phyloP scores from a whole-genome alignment of 1,140 invertebrate genomes.

The Drepana arcuata region DNA sequence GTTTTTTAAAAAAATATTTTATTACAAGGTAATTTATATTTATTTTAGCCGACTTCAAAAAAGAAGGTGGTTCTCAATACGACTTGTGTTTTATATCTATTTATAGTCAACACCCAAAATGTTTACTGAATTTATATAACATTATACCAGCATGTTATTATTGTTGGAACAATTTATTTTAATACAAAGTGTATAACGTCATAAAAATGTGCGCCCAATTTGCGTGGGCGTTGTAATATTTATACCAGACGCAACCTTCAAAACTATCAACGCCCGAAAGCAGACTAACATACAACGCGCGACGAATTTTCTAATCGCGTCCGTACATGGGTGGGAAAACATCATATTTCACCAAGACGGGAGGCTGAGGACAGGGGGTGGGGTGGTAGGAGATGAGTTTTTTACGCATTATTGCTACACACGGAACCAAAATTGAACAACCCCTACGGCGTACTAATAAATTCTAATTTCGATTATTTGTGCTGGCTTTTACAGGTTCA shows the following conservation, averaged over 20 bases:
- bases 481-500: constrained; percentile 10
- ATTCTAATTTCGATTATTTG: constrained; percentile 54
- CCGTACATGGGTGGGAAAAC: constrained; percentile 57
- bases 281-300: constrained; percentile 20
- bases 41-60: too few species aligned
- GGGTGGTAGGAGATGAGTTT: constrained; percentile 57
- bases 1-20: too few species aligned
- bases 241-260: constrained; percentile 8
- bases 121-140: too few species aligned
- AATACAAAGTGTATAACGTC: too few species aligned
- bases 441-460: constrained; percentile 39
- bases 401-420: constrained; percentile 65
- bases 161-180: too few species aligned
- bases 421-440: constrained; percentile 40
- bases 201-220: too few species aligned
- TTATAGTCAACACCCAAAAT: too few species aligned
- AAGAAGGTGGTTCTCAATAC: too few species aligned
- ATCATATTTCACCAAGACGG: constrained; percentile 70
- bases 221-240: too few species aligned
- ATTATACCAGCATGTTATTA: too few species aligned
- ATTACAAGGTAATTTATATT: too few species aligned
- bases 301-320: constrained; percentile 69
- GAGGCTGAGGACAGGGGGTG: constrained; percentile 13
- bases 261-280: constrained; percentile 33
- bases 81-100: too few species aligned